These are phyloP conservation scores for Drosophila borborema DNA, from an alignment of 2,888 invertebrate genomes.

Conservation along the genomic window DNA sequence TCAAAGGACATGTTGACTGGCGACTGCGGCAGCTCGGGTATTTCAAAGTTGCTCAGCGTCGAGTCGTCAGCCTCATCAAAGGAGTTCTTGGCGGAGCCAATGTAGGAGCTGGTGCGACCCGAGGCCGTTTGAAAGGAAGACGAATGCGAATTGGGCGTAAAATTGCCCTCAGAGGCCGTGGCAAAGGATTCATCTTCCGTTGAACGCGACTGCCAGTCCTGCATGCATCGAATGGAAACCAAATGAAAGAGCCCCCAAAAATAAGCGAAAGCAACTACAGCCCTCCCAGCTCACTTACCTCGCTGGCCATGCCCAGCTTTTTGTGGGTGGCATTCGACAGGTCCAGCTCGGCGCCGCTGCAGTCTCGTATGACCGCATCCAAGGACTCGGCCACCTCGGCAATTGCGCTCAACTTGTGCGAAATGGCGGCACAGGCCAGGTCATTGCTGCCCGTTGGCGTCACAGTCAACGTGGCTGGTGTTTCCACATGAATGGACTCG, in stretches of 20 bases:
- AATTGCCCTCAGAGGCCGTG: conserved; percentile 89
- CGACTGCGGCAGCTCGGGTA: conserved; percentile 81
- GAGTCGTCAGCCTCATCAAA: conserved; percentile 84
- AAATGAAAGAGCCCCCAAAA: not conserved
- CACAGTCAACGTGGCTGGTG: conserved; percentile 67
- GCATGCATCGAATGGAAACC: conserved; percentile 1
- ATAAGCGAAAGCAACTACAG: conserved; percentile 6
- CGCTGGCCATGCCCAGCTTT: conserved; percentile 72
- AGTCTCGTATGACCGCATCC: conserved; percentile 87
- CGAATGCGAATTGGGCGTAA: conserved; percentile 88
- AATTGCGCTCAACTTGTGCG: conserved; percentile 88
- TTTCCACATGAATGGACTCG: conserved; percentile 14
- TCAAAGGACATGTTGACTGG: conserved; percentile 84
- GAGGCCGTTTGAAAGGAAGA: conserved; percentile 90
- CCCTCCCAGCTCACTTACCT: conserved; percentile 54
- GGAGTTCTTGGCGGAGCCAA: conserved; percentile 86
- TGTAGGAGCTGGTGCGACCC: conserved; percentile 88
- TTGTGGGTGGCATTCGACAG: conserved; percentile 66
- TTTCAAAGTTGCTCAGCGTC: conserved; percentile 74
- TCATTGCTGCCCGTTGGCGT: conserved; percentile 86
- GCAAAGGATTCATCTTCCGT: conserved; percentile 88
- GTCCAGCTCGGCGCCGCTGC: conserved; percentile 23
- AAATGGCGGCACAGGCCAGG: conserved; percentile 89
- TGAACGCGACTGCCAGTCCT: conserved; percentile 85
- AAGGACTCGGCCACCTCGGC: conserved; percentile 89